Evolutionary conservation across 2,113 vertebrate species (phyloP), one percentile per base, ranked within the genome.

Genomic region (Vimba vimba): DNA sequence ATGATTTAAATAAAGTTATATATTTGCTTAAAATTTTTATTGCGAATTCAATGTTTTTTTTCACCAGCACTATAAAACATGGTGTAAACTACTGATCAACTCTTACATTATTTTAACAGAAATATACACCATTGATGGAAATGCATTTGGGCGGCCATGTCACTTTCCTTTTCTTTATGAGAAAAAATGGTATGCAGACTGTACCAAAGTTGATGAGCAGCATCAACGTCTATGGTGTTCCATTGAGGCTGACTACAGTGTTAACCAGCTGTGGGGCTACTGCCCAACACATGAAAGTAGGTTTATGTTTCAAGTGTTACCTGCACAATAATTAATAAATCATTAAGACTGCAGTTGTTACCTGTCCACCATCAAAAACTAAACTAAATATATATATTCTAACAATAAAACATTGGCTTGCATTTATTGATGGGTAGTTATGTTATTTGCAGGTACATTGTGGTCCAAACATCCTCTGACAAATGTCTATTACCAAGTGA

Each of bases 141-240:
- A 99, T 86, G 93, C 94, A 0, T 94, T 95, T 7, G 98, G 97
- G n/a, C 95, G 93, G 59, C 92, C 94, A 25, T 99, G 97, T 89
- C 93, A 95, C 50, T 97, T 99, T 91, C 98, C 98, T 27, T 99
- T 99, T 91, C 91, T 95, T 75, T 99, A 94, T 91, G 87, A 87
- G 36, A 91, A 93, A 43, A 95, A 95, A 39, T 98, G 97, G 97
- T 98, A 93, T 27, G 93, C 94, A 57, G 96, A 97, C 1, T 99
- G 98, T 88, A 98, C 96, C 0, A 78, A 17, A 0, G 92, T 19
- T 2, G 97, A 96, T 73, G 92, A 94, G 6, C 93, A 94, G 0
- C 85, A 89, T 0, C 94, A 94, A 10, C 94, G 93, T 81, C 88
- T 82, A 2, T 99, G 97, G 97, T 99, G 98, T 90, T 94, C 95